These are phyloP conservation scores for Hucho hucho DNA, from an alignment of 2,113 vertebrate genomes.

Conservation along the genomic window DNA sequence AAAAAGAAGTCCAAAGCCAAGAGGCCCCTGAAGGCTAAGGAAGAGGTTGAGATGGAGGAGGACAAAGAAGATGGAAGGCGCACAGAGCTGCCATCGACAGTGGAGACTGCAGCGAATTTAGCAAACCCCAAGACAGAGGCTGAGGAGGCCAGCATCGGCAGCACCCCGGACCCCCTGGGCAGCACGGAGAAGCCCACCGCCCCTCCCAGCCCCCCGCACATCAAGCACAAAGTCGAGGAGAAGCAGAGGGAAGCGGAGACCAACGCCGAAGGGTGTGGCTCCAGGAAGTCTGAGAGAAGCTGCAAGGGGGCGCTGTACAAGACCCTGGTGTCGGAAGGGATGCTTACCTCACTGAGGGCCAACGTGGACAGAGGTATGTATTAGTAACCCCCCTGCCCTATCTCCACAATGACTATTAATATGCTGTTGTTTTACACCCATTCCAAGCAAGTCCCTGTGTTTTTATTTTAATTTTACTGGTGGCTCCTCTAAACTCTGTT, in stretches of 20 bases:
- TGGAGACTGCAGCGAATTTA: slow-evolving; percentile 39
- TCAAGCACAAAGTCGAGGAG: slow-evolving; percentile 44
- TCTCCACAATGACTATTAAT: neutral
- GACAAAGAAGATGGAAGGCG: slow-evolving; percentile 72
- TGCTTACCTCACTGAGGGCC: slow-evolving; percentile 95
- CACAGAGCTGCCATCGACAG: slow-evolving; percentile 61
- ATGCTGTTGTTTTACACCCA: too few species aligned
- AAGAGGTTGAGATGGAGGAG: slow-evolving; percentile 41
- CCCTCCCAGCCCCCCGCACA: slow-evolving; percentile 58
- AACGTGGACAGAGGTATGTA: slow-evolving; percentile 92
- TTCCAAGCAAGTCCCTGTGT: too few species aligned
- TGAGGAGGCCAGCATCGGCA: slow-evolving; percentile 68
- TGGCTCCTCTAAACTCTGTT: neutral
- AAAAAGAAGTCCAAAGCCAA: slow-evolving; percentile 95
- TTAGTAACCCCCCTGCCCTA: neutral
- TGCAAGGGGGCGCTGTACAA: slow-evolving; percentile 99
- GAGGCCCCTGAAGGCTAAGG: slow-evolving; percentile 78
- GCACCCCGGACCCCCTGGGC: slow-evolving; percentile 14
- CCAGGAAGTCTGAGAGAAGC: slow-evolving; percentile 93
- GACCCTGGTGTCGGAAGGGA: slow-evolving; percentile 97
- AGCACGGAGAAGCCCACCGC: slow-evolving; percentile 67
- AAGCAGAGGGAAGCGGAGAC: slow-evolving; percentile 44
- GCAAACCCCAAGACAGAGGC: slow-evolving; percentile 66
- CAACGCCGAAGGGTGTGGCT: slow-evolving; percentile 80
- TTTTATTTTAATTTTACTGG: neutral